Base-by-base conservation (phyloP, 2,888 invertebrate genomes). In the Drosophila prolongata region DNA sequence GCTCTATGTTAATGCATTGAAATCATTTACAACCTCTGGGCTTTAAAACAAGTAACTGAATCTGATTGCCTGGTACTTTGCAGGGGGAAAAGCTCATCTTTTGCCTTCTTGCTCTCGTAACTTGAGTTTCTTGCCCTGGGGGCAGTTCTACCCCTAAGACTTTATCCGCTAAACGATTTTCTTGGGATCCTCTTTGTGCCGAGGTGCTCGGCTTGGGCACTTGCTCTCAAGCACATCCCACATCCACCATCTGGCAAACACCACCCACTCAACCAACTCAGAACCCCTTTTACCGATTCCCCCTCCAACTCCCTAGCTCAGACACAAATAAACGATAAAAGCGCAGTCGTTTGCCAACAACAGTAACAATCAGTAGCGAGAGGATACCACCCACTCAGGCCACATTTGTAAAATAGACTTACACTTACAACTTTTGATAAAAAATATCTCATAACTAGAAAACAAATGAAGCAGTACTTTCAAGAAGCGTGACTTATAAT, bases 311-410 rank as follows among this genome's bases (percentile, higher is more conserved):
- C 73, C 34, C 37, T 50, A 69, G 67, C 77, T 47, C 88, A 86
- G 68, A 85, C 89, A 79, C 82, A 82, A 82, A 89, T 89, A 82
- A 89, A 89, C 82, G 82, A 82, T 82, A 82, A 82, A 82, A 82
- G 82, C 82, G 82, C 82, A 82, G 88, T 85, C 89, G 88, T 87
- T 71, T 85, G 70, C 73, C 88, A 87, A 87, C 87, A 81, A 72
- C 88, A 89, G 86, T 84, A 89, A 87, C 82, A 89, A 89, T 89
- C 76, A 89, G 79, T 68, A 81, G 88, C 86, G 89, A 87, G 82
- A 40, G 67, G 67, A 49, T 46, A 44, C 65, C 69, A 40, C 43
- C 53, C 74, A 43, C 71, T 56, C 35, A 16, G 38, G 13, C 58
- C 16, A 46, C 9, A 34, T 46, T 8, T 30, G 30, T 30, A 24